A percentile compares a stretch with the other conserved stretches of the same genome.
phyloP scores from a whole-genome alignment of 2,888 invertebrate species.

The Tridacna gigas region DNA sequence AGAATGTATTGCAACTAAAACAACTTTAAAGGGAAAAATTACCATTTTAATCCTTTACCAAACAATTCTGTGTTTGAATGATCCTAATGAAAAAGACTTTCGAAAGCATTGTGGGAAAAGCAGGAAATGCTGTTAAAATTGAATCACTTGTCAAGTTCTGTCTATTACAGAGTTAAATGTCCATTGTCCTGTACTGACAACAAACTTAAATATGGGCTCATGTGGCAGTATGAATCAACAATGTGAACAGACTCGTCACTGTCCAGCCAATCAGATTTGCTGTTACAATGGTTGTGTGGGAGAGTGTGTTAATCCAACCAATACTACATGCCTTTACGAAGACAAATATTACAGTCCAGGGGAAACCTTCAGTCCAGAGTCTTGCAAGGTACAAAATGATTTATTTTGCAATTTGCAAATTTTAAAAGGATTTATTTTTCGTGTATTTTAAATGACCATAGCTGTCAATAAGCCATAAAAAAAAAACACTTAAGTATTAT shows the following conservation, averaged over 20 bases:
- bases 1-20: too few species aligned
- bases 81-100: too few species aligned
- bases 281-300: conserved; percentile 48
- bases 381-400: conserved; percentile 37
- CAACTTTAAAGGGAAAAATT: too few species aligned
- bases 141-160: not conserved
- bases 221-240: not conserved
- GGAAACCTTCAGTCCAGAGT: conserved; percentile 27
- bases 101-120: too few species aligned
- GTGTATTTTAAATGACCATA: too few species aligned
- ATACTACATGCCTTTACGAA: conserved; percentile 22
- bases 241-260: conserved; percentile 33
- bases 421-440: too few species aligned
- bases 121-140: not conserved
- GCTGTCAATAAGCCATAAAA: too few species aligned
- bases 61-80: too few species aligned
- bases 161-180: conserved; percentile 32
- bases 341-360: conserved; percentile 29
- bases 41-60: too few species aligned
- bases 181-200: conserved; percentile 26
- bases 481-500: too few species aligned
- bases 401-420: too few species aligned
- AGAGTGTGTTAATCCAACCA: conserved; percentile 36
- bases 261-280: conserved; percentile 36
- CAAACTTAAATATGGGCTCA: not conserved